Conservation (phyloP, 2,888 invertebrate genomes). For the Augiades crinisus region DNA sequence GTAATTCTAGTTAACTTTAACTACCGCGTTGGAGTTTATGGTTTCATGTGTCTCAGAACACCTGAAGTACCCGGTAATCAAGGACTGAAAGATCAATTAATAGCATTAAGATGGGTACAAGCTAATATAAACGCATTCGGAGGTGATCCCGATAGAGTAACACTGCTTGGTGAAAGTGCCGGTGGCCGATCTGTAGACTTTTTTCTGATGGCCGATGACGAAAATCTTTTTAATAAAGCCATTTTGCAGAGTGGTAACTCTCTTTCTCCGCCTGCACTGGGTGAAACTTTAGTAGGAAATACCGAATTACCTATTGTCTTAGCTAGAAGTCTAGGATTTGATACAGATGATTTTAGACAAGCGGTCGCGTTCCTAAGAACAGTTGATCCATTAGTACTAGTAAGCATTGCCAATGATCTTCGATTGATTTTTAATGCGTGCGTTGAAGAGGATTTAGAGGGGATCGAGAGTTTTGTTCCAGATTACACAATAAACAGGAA, state of each 20-base stretch:
- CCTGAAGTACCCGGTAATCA: conserved; percentile 53
- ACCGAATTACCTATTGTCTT: conserved; percentile 41
- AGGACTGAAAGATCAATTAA: conserved; percentile 55
- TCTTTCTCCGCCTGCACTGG: conserved; percentile 37
- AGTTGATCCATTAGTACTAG: conserved; percentile 38
- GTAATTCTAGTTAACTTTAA: conserved; percentile 51
- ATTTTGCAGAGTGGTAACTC: conserved; percentile 51
- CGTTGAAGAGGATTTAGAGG: conserved; percentile 45
- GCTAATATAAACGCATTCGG: conserved; percentile 53
- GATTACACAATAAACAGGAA: conserved; percentile 41
- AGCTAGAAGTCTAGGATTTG: conserved; percentile 43
- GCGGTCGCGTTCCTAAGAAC: conserved; percentile 43
- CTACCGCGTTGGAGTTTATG: conserved; percentile 54
- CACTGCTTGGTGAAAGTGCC: conserved; percentile 50
- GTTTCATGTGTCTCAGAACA: conserved; percentile 56
- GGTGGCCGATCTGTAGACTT: conserved; percentile 50
- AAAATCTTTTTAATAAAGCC: conserved; percentile 44
- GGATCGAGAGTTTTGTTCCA: conserved; percentile 43
- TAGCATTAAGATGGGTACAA: conserved; percentile 53
- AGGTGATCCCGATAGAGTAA: conserved; percentile 50
- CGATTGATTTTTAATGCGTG: conserved; percentile 45
- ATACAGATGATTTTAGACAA: conserved; percentile 35
- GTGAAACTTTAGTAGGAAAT: conserved; percentile 35
- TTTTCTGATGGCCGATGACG: conserved; percentile 45
- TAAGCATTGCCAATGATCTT: conserved; percentile 36